These are phyloP conservation scores for Chloropsis hardwickii DNA, from an alignment of 2,113 vertebrate genomes.

Conservation along the genomic window DNA sequence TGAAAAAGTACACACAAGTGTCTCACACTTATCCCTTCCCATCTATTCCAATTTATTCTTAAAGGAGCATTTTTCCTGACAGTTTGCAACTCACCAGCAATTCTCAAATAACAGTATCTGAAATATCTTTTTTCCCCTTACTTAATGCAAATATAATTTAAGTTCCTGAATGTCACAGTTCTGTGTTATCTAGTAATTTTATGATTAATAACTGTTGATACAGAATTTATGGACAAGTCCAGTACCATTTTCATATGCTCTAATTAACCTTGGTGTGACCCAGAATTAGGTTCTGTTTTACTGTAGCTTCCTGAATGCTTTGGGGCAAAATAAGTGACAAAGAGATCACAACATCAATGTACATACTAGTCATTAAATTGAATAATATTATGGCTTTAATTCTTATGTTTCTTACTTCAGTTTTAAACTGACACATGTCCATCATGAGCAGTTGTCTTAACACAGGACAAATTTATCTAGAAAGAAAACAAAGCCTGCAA, in stretches of 20 bases:
- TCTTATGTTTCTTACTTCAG: not conserved
- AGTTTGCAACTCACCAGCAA: not conserved
- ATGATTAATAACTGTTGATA: not conserved
- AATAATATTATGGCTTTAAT: not conserved
- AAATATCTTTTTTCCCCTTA: not conserved
- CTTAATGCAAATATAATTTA: not conserved
- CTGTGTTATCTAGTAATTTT: not conserved
- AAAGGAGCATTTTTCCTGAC: not conserved
- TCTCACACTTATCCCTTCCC: not conserved
- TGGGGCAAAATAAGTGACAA: not conserved
- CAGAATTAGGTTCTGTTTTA: not conserved
- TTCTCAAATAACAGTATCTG: not conserved
- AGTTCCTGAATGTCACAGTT: not conserved
- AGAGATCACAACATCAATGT: not conserved
- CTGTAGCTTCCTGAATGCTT: not conserved
- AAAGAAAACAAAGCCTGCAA: not conserved
- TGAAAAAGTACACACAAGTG: not conserved
- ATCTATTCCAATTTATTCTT: slow-evolving; percentile 9
- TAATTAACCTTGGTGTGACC: not conserved
- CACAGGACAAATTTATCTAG: not conserved
- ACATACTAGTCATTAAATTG: not conserved
- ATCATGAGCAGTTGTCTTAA: not conserved
- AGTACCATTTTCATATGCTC: not conserved
- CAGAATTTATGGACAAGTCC: not conserved
- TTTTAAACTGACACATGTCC: not conserved